Conservation (phyloP, 2,888 invertebrate species). For the Ernsta delagoae region DNA sequence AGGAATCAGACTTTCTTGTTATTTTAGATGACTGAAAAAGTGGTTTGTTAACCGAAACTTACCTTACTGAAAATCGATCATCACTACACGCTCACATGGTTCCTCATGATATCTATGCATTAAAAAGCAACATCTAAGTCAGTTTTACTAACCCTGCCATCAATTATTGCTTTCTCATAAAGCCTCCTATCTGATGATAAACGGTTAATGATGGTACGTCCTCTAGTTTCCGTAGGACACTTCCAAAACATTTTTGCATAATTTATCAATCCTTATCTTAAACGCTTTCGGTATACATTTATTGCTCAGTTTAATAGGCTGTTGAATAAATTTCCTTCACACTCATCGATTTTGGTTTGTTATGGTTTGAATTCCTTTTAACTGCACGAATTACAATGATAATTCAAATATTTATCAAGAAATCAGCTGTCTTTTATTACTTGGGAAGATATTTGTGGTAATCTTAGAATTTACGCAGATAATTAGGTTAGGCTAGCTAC, state of each 20-base stretch:
- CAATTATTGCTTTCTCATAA: background rate
- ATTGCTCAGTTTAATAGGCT: constrained; percentile 27
- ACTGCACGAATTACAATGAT: background rate
- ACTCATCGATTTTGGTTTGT: background rate
- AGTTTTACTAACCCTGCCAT: background rate
- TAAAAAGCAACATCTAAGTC: no score
- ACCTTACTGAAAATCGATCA: no score
- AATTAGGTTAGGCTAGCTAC: no score
- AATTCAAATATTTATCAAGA: no score
- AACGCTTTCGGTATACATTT: constrained; percentile 27
- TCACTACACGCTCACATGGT: no score
- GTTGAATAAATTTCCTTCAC: constrained; percentile 20
- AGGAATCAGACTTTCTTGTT: no score
- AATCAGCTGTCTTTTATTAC: no score
- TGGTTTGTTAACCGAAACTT: no score
- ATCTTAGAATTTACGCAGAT: no score
- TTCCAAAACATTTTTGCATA: constrained; percentile 27
- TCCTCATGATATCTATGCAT: no score
- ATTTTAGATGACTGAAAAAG: no score
- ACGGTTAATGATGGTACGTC: constrained; percentile 16
- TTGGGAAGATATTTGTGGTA: no score
- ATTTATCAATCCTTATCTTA: constrained; percentile 35
- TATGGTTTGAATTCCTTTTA: background rate
- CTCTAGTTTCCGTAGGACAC: constrained; percentile 15
- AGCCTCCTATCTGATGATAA: constrained; percentile 27